phyloP scores from a whole-genome alignment of 2,888 invertebrate species.

The Synanthedon tipuliformis region DNA sequence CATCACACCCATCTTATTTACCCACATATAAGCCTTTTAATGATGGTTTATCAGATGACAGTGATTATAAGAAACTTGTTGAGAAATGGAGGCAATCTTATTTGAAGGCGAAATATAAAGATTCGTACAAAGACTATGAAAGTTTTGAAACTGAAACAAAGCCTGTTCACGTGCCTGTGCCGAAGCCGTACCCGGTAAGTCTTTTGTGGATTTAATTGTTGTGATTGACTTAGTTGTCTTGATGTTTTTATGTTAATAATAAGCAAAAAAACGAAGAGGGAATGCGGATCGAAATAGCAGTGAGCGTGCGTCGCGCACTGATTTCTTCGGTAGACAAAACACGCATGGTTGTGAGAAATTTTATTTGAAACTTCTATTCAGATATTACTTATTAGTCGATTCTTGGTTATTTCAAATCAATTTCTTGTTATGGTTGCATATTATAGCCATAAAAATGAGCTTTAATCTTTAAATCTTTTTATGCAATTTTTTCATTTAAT shows the following conservation, averaged over 20 bases:
- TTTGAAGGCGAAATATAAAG: constrained; percentile 49
- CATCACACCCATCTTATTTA: constrained; percentile 45
- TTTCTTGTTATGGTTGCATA: too few relatives aligned
- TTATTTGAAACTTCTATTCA: too few relatives aligned
- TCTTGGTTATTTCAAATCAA: too few relatives aligned
- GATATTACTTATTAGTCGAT: too few relatives aligned
- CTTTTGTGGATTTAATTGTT: constrained; percentile 4
- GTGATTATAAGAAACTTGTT: constrained; percentile 46
- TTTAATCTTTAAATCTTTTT: too few relatives aligned
- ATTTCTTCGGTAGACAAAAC: constrained; percentile 35
- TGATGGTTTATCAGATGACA: constrained; percentile 31
- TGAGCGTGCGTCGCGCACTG: constrained; percentile 58
- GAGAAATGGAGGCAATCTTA: constrained; percentile 60
- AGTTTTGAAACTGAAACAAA: constrained; percentile 46
- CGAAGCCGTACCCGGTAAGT: constrained; percentile 61
- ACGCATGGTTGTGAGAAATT: too few relatives aligned
- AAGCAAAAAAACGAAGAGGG: constrained; percentile 41
- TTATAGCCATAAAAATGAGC: too few relatives aligned
- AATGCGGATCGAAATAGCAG: constrained; percentile 63
- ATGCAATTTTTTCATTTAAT: too few relatives aligned
- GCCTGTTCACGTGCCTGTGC: constrained; percentile 45
- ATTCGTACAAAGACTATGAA: constrained; percentile 24
- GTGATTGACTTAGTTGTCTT: constrained; percentile 7
- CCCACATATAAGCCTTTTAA: constrained; percentile 36
- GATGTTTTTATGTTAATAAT: constrained; percentile 30